Evolutionary conservation across 2,888 invertebrate genomes (phyloP), one percentile per base, ranked within the genome.

Genomic region (Heteropelma amictum): DNA sequence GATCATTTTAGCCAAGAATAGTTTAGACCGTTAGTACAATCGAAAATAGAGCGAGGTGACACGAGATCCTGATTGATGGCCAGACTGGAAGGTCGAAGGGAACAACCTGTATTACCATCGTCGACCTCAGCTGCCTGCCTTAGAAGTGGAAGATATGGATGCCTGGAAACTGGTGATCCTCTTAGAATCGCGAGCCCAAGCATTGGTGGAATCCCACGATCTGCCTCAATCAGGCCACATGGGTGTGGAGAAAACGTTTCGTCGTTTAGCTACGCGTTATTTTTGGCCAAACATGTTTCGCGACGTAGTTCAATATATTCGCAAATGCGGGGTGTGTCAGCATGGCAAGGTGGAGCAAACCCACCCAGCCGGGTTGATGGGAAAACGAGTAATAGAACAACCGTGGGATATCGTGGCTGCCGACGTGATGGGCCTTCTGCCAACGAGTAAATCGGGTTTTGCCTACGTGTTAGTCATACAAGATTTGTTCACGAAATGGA

Each of bases 341-440:
- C 12, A 45, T 0, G 38, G 30, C 0, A 82, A 82, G 42, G 70
- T 69, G 0, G 64, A 58, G 5, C 78, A 80, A 12, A 10, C 10
- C 0, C 5, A 33, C 3, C 80, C 81, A 1, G 58, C 71, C 1
- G 80, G 82, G 0, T 51, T 80, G 0, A 77, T 83, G 78, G 76
- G 80, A 1, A 65, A 54, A 6, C 60, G 80, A 0, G 28, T 53
- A 0, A 19, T 78, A 0, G 63, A 76, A 10, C 23, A 72, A 26
- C 80, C 81, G 0, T 82, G 76, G 79, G 30, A 71, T 0, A 65
- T 72, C 0, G 69, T 81, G 0, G 76, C 80, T 0, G 70, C 79
- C 0, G 83, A 83, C 42, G 56, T 83, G 0, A 80, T 82, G 79
- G 82, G 83, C 10, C 83, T 80, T 0, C 69, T 78, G 7, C 81